Base-by-base conservation (phyloP, 2,113 vertebrate species). In the Sander vitreus region DNA sequence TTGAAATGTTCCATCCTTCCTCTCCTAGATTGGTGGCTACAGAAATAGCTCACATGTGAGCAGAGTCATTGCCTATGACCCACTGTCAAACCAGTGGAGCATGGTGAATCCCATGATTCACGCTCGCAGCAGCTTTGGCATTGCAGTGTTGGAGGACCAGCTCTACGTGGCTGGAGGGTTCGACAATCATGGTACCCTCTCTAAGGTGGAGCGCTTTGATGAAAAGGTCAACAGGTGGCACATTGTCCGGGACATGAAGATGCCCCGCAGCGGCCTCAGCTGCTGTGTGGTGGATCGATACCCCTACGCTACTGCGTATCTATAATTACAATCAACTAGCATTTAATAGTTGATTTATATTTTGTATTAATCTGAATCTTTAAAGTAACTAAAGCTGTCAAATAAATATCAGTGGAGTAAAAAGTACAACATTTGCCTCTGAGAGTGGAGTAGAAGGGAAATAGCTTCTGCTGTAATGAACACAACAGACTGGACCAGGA, bases 131-230 rank as follows among this genome's bases (percentile, higher is more conserved):
- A 36, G 50, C 74, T 77, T 78, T 11, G 67, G 60, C 2, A 50
- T 50, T 0, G 74, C 60, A 0, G 68, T 84, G 60, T 11, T 83
- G 62, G 81, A 83, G 68, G 81, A 66, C 9, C 60, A 72, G 74
- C 45, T 73, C 18, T 83, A 73, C 23, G 81, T 45, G 16, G 81
- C 18, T 0, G 74, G 81, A 45, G 81, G 74, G 25, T 59, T 59
- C 23, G 0, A 71, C 2, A 11, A n/a, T 19, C 7, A 4, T 0
- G 21, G n/a, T 18, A 6, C 14, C 27, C 27, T 63, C 67, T 45
- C 21, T 9, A 21, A 36, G 3, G 6, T 83, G 73, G 81, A 77
- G 68, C 21, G 67, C 68, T 77, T 67, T 6, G 81, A 83, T 3
- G 18, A 36, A 6, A 60, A 59, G 16, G 54, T 43, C n/a, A 19